Evolutionary conservation across 2,113 vertebrate species (phyloP).

Genomic region (Lethenteron reissneri): DNA sequence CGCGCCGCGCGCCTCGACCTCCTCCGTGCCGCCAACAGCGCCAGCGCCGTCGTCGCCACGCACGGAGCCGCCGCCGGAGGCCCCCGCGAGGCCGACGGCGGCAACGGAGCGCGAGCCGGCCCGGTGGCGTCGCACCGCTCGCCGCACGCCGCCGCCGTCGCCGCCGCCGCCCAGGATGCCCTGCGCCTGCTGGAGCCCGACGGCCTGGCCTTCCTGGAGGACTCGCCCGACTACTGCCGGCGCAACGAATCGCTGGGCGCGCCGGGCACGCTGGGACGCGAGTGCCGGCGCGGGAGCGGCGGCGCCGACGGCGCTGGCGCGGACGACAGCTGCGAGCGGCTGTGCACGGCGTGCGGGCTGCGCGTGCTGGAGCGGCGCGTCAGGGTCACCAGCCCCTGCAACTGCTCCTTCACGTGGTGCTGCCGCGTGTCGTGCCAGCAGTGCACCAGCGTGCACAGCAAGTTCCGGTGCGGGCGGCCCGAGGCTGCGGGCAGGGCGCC

Average conservation of each 20-base stretch:
- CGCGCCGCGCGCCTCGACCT: not conserved
- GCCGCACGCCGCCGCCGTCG: not conserved
- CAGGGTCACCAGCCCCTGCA: constrained; percentile 53
- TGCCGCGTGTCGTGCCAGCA: constrained; percentile 69
- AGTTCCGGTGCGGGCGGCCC: constrained; percentile 41
- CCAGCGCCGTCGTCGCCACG: not conserved
- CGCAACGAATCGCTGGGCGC: constrained; percentile 52
- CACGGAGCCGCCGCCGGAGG: too few relatives aligned
- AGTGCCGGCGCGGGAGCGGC: constrained; percentile 41
- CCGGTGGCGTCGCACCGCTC: not conserved
- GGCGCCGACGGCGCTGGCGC: constrained; percentile 41
- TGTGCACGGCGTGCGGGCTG: constrained; percentile 64
- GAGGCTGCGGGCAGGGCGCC: constrained; percentile 6
- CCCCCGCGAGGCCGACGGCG: too few relatives aligned
- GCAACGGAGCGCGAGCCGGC: not conserved
- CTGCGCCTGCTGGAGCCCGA: not conserved
- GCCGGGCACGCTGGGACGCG: constrained; percentile 59
- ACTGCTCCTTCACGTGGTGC: constrained; percentile 93
- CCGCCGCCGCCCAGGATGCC: not conserved
- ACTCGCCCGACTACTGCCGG: constrained; percentile 71
- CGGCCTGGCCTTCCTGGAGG: constrained; percentile 57
- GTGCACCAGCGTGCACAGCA: constrained; percentile 45
- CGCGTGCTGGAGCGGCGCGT: constrained; percentile 38
- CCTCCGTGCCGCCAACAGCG: not conserved
- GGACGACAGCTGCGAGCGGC: constrained; percentile 41